phyloP scores from a whole-genome alignment of 2,888 invertebrate species.

The Resseliella maxima region DNA sequence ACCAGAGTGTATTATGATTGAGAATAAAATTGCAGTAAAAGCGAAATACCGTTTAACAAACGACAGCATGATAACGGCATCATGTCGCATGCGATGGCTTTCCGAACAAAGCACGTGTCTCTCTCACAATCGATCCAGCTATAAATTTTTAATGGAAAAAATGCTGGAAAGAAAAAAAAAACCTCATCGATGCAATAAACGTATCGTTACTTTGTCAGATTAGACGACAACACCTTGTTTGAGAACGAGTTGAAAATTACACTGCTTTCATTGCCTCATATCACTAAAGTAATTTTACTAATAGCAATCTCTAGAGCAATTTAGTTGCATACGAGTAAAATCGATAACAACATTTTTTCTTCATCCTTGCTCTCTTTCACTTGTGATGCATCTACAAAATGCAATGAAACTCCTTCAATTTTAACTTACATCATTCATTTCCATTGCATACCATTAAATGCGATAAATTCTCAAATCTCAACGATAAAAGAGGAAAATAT shows the following conservation, averaged over 20 bases:
- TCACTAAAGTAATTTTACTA: background rate
- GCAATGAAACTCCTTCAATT: background rate
- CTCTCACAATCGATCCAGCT: background rate
- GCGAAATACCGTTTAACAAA: slow-evolving; percentile 9
- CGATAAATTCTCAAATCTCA: no score
- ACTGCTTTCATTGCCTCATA: slow-evolving; percentile 2
- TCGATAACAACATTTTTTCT: background rate
- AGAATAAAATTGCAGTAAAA: background rate
- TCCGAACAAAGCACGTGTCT: slow-evolving; percentile 18
- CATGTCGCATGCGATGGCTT: background rate
- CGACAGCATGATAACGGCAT: slow-evolving; percentile 16
- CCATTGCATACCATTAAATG: no score
- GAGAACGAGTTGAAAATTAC: background rate
- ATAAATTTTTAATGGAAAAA: slow-evolving; percentile 34
- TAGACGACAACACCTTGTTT: background rate
- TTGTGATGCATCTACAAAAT: background rate
- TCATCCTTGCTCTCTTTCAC: background rate
- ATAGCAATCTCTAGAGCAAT: background rate
- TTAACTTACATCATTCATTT: background rate
- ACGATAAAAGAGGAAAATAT: no score
- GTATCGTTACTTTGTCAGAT: slow-evolving; percentile 20
- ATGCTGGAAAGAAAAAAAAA: background rate
- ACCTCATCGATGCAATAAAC: background rate
- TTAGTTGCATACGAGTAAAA: background rate
- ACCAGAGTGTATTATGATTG: background rate